Evolutionary conservation across 2,888 invertebrate genomes (phyloP).

Genomic region (Stenolophus ochropezus): DNA sequence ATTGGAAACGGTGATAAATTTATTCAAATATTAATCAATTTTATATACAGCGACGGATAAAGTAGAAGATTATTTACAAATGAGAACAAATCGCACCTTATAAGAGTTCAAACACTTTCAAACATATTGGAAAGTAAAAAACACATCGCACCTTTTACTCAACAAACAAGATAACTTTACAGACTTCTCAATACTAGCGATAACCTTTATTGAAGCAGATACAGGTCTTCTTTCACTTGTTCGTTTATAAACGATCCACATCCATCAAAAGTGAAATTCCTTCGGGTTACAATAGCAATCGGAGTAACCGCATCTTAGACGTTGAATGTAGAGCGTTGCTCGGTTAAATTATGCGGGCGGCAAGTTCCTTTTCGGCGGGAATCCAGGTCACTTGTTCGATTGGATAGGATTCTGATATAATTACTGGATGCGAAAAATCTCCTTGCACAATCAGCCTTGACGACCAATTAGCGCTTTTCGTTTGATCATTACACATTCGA

Average conservation of each 20-base stretch:
- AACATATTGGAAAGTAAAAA: neutral
- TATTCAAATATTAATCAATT: neutral
- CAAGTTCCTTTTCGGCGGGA: too few relatives aligned
- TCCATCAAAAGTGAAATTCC: slow-evolving; percentile 3
- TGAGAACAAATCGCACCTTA: neutral
- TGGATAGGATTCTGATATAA: neutral
- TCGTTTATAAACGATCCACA: neutral
- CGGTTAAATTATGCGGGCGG: too few relatives aligned
- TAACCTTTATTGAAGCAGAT: neutral
- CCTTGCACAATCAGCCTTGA: neutral
- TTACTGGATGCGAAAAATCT: neutral
- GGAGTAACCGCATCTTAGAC: neutral
- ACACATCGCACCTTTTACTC: neutral
- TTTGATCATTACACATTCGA: neutral
- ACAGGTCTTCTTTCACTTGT: neutral
- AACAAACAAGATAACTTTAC: neutral
- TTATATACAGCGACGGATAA: neutral
- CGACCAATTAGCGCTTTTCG: neutral
- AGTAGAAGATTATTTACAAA: neutral
- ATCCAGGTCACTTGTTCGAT: neutral
- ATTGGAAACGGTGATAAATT: neutral
- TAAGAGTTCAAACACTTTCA: neutral
- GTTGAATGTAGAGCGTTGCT: neutral
- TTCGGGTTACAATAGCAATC: neutral
- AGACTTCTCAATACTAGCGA: neutral